Conservation (phyloP, 2,888 invertebrate species). For the Molorchus minor region DNA sequence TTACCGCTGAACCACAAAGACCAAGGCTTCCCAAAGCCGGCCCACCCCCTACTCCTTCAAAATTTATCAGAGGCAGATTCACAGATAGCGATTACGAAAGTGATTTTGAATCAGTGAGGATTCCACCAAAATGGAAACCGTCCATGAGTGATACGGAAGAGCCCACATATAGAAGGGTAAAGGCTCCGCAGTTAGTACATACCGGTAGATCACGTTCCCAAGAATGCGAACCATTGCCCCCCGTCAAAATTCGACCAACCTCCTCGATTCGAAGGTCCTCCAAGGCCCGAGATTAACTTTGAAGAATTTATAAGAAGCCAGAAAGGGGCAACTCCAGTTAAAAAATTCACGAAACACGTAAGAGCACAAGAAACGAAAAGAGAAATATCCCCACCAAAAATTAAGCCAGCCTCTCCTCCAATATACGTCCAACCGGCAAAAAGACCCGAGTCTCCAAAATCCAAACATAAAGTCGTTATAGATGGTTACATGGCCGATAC, state of each 20-base stretch:
- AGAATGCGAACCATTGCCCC: slow-evolving; percentile 66
- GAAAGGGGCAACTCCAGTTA: slow-evolving; percentile 51
- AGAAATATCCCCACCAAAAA: slow-evolving; percentile 50
- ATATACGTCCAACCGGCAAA: slow-evolving; percentile 55
- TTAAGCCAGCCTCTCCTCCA: slow-evolving; percentile 62
- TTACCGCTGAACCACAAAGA: slow-evolving; percentile 63
- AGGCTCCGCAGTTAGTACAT: slow-evolving; percentile 63
- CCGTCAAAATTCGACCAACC: slow-evolving; percentile 68
- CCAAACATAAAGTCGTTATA: slow-evolving; percentile 63
- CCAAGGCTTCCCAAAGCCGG: slow-evolving; percentile 59
- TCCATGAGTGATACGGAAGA: slow-evolving; percentile 74
- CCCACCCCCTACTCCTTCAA: slow-evolving; percentile 68
- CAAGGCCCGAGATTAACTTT: slow-evolving; percentile 57
- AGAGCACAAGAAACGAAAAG: slow-evolving; percentile 49
- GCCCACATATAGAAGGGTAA: slow-evolving; percentile 66
- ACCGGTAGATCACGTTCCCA: slow-evolving; percentile 67
- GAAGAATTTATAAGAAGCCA: too few relatives aligned
- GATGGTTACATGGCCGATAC: slow-evolving; percentile 78
- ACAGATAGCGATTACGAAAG: slow-evolving; percentile 76
- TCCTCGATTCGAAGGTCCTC: slow-evolving; percentile 59
- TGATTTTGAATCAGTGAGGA: slow-evolving; percentile 66
- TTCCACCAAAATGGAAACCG: slow-evolving; percentile 68
- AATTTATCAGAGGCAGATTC: slow-evolving; percentile 67
- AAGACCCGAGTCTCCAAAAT: slow-evolving; percentile 65
- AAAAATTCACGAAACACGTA: slow-evolving; percentile 54